A percentile compares a stretch with the other conserved stretches of the same genome.
Conservation (phyloP, 2,888 invertebrate species). For the Oxystoma pomonae region DNA sequence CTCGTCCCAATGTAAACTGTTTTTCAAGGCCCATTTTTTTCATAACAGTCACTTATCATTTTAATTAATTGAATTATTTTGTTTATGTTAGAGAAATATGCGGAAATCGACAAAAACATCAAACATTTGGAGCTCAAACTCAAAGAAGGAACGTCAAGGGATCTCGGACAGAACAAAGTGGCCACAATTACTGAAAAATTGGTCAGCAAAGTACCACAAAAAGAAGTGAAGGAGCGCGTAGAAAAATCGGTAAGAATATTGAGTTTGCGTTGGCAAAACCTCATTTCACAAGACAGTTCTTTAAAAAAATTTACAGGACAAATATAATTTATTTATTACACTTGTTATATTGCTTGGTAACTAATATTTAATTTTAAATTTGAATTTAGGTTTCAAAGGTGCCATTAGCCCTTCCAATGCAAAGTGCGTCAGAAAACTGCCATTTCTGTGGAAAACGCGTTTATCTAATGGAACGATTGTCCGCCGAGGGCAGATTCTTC, state of each 20-base stretch:
- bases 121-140: slow-evolving; percentile 68
- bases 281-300: too few species aligned
- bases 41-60: too few species aligned
- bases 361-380: background rate
- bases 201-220: slow-evolving; percentile 44
- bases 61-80: background rate
- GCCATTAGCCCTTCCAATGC: slow-evolving; percentile 57
- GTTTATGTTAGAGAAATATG: slow-evolving; percentile 56
- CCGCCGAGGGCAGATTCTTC: slow-evolving; percentile 85
- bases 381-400: slow-evolving; percentile 35
- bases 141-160: slow-evolving; percentile 71
- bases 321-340: background rate
- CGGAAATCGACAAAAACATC: slow-evolving; percentile 68
- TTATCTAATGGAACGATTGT: slow-evolving; percentile 89
- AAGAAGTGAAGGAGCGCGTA: slow-evolving; percentile 31
- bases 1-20: too few species aligned
- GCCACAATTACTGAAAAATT: slow-evolving; percentile 84
- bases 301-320: too few species aligned
- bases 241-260: slow-evolving; percentile 57
- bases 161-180: slow-evolving; percentile 70
- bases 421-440: slow-evolving; percentile 70
- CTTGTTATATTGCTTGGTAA: background rate
- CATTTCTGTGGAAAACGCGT: slow-evolving; percentile 90
- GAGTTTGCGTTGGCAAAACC: too few species aligned
- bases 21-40: too few species aligned